Evolutionary conservation across 2,888 invertebrate species (phyloP).

Genomic region (Melitaea athalia): DNA sequence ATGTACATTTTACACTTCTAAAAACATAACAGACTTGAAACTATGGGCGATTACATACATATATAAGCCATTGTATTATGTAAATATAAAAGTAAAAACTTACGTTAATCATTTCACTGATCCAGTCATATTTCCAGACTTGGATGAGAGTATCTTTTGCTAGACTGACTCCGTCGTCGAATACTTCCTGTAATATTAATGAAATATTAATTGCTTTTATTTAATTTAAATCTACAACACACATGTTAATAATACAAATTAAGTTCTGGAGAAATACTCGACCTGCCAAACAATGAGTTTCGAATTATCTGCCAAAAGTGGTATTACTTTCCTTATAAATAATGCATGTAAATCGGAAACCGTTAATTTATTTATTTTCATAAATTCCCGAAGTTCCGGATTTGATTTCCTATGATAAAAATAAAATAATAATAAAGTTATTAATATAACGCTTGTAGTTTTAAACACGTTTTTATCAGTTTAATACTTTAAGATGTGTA

Average conservation of each 20-base stretch:
- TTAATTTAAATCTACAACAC: too few relatives aligned
- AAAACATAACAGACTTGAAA: too few relatives aligned
- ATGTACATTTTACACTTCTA: too few relatives aligned
- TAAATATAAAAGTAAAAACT: constrained; percentile 17
- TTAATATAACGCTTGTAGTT: too few relatives aligned
- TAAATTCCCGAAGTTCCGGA: constrained; percentile 54
- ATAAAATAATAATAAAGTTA: not conserved
- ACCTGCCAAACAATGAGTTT: constrained; percentile 71
- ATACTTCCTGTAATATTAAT: constrained; percentile 87
- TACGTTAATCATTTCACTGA: constrained; percentile 55
- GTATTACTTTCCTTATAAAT: constrained; percentile 63
- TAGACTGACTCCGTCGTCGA: constrained; percentile 86
- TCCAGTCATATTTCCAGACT: constrained; percentile 85
- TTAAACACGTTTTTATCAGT: too few relatives aligned
- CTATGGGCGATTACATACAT: too few relatives aligned
- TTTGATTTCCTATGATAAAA: constrained; percentile 60
- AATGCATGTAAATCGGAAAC: constrained; percentile 54
- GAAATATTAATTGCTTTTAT: not conserved
- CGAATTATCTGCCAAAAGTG: constrained; percentile 53
- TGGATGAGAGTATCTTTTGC: constrained; percentile 88
- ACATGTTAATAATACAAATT: not conserved
- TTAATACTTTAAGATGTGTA: too few relatives aligned
- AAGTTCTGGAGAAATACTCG: constrained; percentile 17
- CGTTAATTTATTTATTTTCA: constrained; percentile 55
- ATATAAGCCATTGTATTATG: too few relatives aligned